These are phyloP conservation scores for Pachymerium ferrugineum DNA, from an alignment of 2,888 invertebrate genomes.

Conservation along the genomic window DNA sequence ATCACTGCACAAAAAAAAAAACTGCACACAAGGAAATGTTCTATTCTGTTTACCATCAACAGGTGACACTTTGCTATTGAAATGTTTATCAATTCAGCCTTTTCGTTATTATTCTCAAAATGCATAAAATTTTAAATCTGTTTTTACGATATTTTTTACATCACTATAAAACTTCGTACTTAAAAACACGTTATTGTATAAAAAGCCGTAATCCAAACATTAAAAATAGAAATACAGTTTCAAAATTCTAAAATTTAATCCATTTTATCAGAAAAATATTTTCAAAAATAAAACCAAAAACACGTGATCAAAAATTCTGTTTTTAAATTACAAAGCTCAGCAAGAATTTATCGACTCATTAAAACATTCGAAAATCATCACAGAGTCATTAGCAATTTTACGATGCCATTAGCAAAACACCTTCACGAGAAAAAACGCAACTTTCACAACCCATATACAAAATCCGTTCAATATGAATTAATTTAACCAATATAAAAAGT, in stretches of 20 bases:
- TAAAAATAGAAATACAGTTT: background rate
- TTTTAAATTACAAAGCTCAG: background rate
- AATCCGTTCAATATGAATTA: too few species aligned
- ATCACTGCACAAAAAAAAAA: too few species aligned
- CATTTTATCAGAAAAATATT: background rate
- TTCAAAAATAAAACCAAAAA: background rate
- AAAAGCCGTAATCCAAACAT: background rate
- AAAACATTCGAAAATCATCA: background rate
- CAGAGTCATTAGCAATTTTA: slow-evolving; percentile 6
- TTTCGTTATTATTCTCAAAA: too few species aligned
- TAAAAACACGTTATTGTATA: background rate
- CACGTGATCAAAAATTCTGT: background rate
- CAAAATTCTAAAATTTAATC: background rate
- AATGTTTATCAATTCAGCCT: too few species aligned
- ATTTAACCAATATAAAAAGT: too few species aligned
- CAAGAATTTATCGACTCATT: background rate
- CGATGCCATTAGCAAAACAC: too few species aligned
- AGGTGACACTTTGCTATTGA: too few species aligned
- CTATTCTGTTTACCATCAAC: too few species aligned
- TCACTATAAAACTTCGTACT: background rate
- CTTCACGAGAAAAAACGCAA: too few species aligned
- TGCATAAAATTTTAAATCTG: slow-evolving; percentile 4
- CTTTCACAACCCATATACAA: too few species aligned
- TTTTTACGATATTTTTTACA: slow-evolving; percentile 3
- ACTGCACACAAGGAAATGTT: too few species aligned